Base-by-base conservation (phyloP, 2,113 vertebrate species). In the Glaucidium brasilianum region DNA sequence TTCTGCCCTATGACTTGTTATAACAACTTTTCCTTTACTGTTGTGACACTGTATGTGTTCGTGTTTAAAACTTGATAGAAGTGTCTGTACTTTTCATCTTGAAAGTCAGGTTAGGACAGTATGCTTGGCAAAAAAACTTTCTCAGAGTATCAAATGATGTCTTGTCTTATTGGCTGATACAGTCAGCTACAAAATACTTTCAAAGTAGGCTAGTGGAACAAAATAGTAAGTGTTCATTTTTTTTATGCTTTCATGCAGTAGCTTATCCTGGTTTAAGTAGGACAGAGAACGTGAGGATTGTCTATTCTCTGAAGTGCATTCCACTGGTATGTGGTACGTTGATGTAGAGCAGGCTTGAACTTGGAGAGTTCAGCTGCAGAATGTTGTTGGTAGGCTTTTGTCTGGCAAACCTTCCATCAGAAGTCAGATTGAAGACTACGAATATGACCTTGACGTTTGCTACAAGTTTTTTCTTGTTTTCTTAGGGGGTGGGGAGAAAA, bases 331-430 rank as follows among this genome's bases (percentile, higher is more conserved):
- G 95, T 81, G 68, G 56, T 78, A 47, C 15, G 0, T 59, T 86
- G 76, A 87, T 75, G 84, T 52, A 81, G 60, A 91, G 89, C 93
- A 92, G 83, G 91, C 89, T 97, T 89, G 55, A 95, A 92, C 86
- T 87, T 94, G 76, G 93, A 81, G 72, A 81, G 43, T 85, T 96
- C 41, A 56, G 41, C 76, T 91, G 76, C 56, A 92, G 80, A 84
- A 78, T 91, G 86, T 74, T 94, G 56, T 74, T 87, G 37, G 64
- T 79, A 87, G 73, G 89, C 66, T 92, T 89, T 88, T 4, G 66
- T 56, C 82, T 91, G 89, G 76, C 87, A 96, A 32, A 60, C 73
- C 71, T 81, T 67, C 23, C 69, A 60, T 78, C 37, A 81, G 67
- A 86, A 89, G 43, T 75, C 68, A 81, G 43, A 59, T 6, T 78